Percentiles rank a stretch among this genome's conserved stretches.
phyloP scores from a whole-genome alignment of 1,140 invertebrate genomes.

The Schlechtendalia chinensis region DNA sequence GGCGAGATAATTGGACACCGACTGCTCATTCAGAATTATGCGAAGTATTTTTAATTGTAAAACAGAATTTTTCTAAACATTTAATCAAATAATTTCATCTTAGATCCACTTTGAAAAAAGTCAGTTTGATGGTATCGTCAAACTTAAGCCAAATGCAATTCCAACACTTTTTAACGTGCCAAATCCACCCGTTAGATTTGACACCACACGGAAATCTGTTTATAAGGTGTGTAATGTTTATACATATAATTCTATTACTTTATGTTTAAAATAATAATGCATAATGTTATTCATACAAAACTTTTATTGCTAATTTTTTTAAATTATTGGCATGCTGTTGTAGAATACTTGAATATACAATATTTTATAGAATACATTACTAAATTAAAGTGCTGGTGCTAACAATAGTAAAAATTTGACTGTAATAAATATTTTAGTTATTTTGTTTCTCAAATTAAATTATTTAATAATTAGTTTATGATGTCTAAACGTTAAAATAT shows the following conservation, averaged over 20 bases:
- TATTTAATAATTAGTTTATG: background rate
- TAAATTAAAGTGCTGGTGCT: background rate
- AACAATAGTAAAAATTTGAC: background rate
- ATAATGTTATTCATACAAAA: background rate
- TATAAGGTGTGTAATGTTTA: constrained; percentile 16
- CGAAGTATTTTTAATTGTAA: constrained; percentile 6
- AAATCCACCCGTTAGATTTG: background rate
- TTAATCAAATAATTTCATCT: background rate
- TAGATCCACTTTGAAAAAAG: background rate
- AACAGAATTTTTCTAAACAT: background rate
- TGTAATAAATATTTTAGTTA: background rate
- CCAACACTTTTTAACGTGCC: too few relatives aligned
- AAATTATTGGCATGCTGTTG: background rate
- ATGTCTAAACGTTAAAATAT: background rate
- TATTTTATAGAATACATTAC: background rate
- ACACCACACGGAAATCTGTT: constrained; percentile 13
- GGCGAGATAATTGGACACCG: constrained; percentile 29
- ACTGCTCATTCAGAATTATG: constrained; percentile 2
- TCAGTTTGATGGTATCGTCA: too few relatives aligned
- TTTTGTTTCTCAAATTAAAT: background rate
- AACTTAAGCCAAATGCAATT: too few relatives aligned
- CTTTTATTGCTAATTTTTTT: background rate
- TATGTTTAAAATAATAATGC: background rate
- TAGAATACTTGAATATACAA: background rate
- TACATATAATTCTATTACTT: background rate